Evolutionary conservation across 2,113 vertebrate genomes (phyloP).

Genomic region (Cariama cristata): DNA sequence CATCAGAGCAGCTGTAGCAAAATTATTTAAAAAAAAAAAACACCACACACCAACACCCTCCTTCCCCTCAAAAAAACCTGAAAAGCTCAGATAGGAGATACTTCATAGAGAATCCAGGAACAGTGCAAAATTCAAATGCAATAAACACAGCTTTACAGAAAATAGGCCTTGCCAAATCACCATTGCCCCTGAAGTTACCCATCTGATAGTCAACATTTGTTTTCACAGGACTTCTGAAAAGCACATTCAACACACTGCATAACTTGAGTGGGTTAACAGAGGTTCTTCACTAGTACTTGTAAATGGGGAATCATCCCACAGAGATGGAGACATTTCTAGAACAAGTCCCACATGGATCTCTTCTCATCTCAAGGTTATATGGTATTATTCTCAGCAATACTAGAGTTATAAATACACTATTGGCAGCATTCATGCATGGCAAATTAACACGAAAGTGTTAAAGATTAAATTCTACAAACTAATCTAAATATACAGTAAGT

Average conservation of each 20-base stretch:
- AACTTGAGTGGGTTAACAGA: neutral
- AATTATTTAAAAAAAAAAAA: neutral
- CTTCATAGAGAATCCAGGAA: neutral
- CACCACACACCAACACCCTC: too few relatives aligned
- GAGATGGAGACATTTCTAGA: neutral
- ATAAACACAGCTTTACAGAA: neutral
- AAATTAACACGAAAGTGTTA: neutral
- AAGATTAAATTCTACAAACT: neutral
- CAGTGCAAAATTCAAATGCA: neutral
- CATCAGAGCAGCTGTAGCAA: neutral
- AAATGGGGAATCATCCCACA: neutral
- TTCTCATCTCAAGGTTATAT: slow-evolving; percentile 27
- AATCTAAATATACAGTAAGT: neutral
- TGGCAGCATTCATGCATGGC: neutral
- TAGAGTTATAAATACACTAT: neutral
- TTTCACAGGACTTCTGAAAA: neutral
- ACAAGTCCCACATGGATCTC: neutral
- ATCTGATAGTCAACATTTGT: neutral
- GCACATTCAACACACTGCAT: neutral
- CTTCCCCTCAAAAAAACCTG: too few relatives aligned
- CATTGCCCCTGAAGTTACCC: neutral
- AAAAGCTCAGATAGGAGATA: neutral
- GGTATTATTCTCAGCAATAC: neutral
- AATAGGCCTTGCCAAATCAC: neutral
- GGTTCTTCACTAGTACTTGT: neutral